Base-by-base conservation (phyloP, 2,797 vertebrate genomes). In the Chaunax sp. region DNA sequence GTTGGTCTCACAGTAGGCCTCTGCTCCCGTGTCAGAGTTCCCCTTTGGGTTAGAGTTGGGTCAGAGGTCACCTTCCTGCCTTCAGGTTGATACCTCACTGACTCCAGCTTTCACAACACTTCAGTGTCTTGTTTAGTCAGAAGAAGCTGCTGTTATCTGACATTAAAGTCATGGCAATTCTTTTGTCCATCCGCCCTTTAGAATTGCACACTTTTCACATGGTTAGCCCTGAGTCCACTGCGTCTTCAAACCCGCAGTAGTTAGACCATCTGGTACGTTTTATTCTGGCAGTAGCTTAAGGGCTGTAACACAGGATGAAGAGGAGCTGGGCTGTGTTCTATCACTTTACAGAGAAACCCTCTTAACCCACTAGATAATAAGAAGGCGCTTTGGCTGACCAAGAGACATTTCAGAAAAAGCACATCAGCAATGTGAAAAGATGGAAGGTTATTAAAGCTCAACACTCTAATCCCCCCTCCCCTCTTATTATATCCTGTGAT, bases 251-350 rank as follows among this genome's bases (percentile, higher is more conserved):
- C 65, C 66, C 28, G n/a, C 65, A 64, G 66, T 37, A 19, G 41
- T 59, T 55, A 23, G 77, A 62, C 75, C 86, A 83, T 90, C 87
- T 87, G 90, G 57, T 81, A 6, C 76, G 60, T 84, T 81, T 72
- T 63, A 72, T 80, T 67, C 50, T 67, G 64, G 62, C 20, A 28
- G 14, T 74, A 72, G 72, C 81, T 69, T 13, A 75, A 59, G 69
- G 81, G 67, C 53, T 69, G 51, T 58, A 54, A 54, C 63, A 64
- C 59, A 35, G 69, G 59, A 73, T 61, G 64, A 80, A 65, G 59
- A 69, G 40, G 66, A 78, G 69, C 65, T 59, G 44, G 87, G 60
- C 63, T 51, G 51, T 79, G 45, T 62, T 68, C 61, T 60, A 41
- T 80, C 64, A 49, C 64, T 75, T 75, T 69, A 75, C 75, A 80